Conservation (phyloP, 2,888 invertebrate genomes). For the Pristionchus fissidentatus region DNA sequence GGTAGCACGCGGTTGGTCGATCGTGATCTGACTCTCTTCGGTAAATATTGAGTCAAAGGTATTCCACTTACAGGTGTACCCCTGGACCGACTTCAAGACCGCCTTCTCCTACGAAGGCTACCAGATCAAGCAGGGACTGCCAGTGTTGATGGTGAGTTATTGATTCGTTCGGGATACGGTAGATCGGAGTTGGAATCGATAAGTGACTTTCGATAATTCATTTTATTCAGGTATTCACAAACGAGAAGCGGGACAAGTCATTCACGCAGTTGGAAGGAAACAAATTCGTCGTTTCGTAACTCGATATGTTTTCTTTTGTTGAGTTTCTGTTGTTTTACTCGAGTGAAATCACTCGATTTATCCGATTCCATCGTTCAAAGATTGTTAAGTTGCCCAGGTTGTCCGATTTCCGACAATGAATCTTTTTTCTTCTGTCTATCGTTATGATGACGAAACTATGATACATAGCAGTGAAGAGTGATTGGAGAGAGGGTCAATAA, state of each 20-base stretch:
- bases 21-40: not conserved
- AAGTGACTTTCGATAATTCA: not conserved
- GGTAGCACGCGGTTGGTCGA: not conserved
- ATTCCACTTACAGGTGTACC: slow-evolving; percentile 50
- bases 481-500: no score
- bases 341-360: no score
- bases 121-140: slow-evolving; percentile 59
- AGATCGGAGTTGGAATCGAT: no score
- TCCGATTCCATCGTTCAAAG: no score
- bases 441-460: no score
- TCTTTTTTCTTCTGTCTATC: no score
- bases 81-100: slow-evolving; percentile 59
- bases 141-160: slow-evolving; percentile 34
- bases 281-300: slow-evolving; percentile 21
- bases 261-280: slow-evolving; percentile 38
- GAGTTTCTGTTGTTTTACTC: slow-evolving; percentile 18
- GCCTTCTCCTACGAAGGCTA: slow-evolving; percentile 55
- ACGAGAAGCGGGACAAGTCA: slow-evolving; percentile 14
- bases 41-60: not conserved
- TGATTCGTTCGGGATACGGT: not conserved
- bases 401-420: no score
- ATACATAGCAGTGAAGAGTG: no score
- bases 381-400: no score
- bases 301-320: not conserved
- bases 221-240: slow-evolving; percentile 9